Percentiles rank a stretch among this genome's conserved stretches.
phyloP scores from a whole-genome alignment of 2,888 invertebrate genomes.

The Gortyna flavago region DNA sequence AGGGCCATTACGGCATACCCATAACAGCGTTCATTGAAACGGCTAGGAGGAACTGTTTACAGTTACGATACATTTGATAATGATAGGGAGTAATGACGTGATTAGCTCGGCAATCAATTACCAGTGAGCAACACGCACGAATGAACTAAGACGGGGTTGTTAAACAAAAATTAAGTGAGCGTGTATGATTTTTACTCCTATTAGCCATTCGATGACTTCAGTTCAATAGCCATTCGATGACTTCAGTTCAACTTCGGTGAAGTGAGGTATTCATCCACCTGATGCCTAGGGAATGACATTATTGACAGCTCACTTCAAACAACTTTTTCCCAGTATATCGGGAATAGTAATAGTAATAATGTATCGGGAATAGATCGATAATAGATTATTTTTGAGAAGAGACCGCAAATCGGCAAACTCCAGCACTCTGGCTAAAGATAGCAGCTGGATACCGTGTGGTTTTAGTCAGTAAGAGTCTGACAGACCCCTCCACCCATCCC shows the following conservation, averaged over 20 bases:
- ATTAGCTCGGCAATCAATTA: conserved; percentile 29
- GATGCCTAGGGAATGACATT: not conserved
- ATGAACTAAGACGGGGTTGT: conserved; percentile 15
- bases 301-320: not conserved
- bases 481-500: too few relatives aligned
- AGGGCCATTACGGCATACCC: not conserved
- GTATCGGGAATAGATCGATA: too few relatives aligned
- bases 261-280: not conserved
- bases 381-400: not conserved
- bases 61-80: conserved; percentile 39
- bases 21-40: conserved; percentile 3
- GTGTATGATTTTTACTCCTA: too few relatives aligned
- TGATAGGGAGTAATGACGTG: conserved; percentile 10
- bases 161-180: not conserved
- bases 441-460: too few relatives aligned
- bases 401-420: not conserved
- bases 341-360: too few relatives aligned
- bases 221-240: not conserved
- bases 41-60: conserved; percentile 11
- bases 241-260: not conserved
- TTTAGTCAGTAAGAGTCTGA: too few relatives aligned
- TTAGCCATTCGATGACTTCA: not conserved
- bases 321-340: not conserved
- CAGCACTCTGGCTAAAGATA: too few relatives aligned
- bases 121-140: conserved; percentile 13